Evolutionary conservation across 2,113 vertebrate genomes (phyloP), one percentile per base, ranked within the genome.

Genomic region (Chloroceryle aenea): DNA sequence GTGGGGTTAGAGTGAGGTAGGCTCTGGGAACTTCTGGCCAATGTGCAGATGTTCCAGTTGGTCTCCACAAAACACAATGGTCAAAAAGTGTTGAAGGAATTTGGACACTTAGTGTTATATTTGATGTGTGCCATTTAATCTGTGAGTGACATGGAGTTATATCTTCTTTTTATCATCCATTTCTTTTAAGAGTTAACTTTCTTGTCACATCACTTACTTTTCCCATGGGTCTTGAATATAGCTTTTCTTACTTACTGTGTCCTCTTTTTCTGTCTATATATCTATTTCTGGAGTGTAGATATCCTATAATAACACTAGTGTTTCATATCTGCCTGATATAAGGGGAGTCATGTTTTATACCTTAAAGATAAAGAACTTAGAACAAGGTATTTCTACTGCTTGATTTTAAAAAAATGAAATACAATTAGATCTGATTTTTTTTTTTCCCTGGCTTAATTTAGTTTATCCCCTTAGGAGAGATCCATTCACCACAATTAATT

Each of bases 391-490:
- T 96, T 62, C 59, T 76, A 62, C 59, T 94, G 26, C 68, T 89
- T 93, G 38, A 85, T 96, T 96, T 83, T n/a, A n/a, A 79, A n/a
- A 88, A 91, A 87, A 91, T 78, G 38, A 26, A 88, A 55, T 92
- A 82, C 19, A 92, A 89, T 97, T 97, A 93, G 21, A 58, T 95
- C 90, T 97, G 42, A 32, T 74, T 73, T 93, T 77, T 74, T 73
- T 93, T 77, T 93, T 77, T 89, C 95, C 66, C 32, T 87, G 47
- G 77, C 96, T 97, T 96, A 97, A 96, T 98, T 96, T 93, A 87
- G 18, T 97, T 90, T 94, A 86, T 97, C 55, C 92, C 47, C 72
- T 95, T 81, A 95, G 91, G 89, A 95, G 85, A 94, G 11, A 97
- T 84, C 25, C 50, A 92, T 93, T 95, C 78, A 90, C 91, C 47